Evolutionary conservation across 2,113 vertebrate species (phyloP), one percentile per base, ranked within the genome.

Genomic region (Stigmatopora nigra): DNA sequence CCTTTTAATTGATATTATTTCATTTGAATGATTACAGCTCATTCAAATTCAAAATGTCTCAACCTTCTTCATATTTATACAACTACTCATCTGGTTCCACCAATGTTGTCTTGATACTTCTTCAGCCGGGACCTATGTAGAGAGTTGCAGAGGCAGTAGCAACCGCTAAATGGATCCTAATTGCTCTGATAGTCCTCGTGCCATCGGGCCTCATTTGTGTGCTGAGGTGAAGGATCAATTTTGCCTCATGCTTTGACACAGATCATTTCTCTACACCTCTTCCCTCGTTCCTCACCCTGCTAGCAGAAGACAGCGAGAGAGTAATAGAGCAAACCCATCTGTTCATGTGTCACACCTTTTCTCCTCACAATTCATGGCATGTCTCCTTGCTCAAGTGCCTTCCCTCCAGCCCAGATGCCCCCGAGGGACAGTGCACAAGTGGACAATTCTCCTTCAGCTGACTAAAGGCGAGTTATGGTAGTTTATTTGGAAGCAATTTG

Each of bases 271-370:
- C 71, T 68, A 55, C 67, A 80, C 78, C 76, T 72, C 78, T 73
- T 78, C 53, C 73, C 76, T 66, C 70, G 63, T 65, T 72, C 20
- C 68, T 87, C 76, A 69, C 84, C 78, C 75, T 75, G 73, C 83
- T 84, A 84, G 72, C 41, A 19, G 68, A 77, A 83, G 82, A 81
- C 83, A 68, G 67, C 72, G 80, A 73, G 72, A 76, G 77, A 82
- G 78, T 84, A 85, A 89, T 89, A 86, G 83, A 82, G 74, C 77
- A 78, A 85, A 86, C 81, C 86, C 85, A 88, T 88, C 86, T 89
- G 85, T 85, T 88, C 82, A 78, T 81, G 86, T 89, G 87, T 87
- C 87, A 87, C 85, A 84, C 82, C 83, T 86, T 86, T 88, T 82
- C 79, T 82, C 71, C 59, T 71, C 63, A 78, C 77, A 84, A 86